These are phyloP conservation scores for Ditula angustiorana DNA, from an alignment of 2,888 invertebrate genomes.

Conservation along the genomic window DNA sequence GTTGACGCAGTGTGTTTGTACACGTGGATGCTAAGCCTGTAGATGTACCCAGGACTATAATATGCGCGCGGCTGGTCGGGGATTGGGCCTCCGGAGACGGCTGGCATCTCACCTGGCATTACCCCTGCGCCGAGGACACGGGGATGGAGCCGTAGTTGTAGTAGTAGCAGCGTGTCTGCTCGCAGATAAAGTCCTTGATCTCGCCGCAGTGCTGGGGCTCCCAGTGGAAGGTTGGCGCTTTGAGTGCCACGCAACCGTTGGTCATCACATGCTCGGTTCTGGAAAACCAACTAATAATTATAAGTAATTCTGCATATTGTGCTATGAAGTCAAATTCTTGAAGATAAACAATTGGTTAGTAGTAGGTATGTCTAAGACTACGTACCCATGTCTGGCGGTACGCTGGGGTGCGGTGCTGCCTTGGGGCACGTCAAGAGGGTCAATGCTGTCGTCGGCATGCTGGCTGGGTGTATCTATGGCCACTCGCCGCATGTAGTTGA, in stretches of 20 bases:
- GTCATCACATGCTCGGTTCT: slow-evolving; percentile 85
- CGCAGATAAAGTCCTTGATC: slow-evolving; percentile 95
- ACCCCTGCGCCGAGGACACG: slow-evolving; percentile 96
- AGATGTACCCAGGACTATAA: slow-evolving; percentile 23
- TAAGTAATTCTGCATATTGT: slow-evolving; percentile 41
- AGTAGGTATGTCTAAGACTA: slow-evolving; percentile 36
- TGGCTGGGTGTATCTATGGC: slow-evolving; percentile 83
- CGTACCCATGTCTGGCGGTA: slow-evolving; percentile 90
- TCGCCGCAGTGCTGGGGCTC: slow-evolving; percentile 93
- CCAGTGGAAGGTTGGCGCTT: slow-evolving; percentile 92
- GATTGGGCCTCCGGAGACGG: slow-evolving; percentile 83
- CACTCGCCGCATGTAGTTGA: slow-evolving; percentile 90
- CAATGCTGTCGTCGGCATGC: slow-evolving; percentile 83
- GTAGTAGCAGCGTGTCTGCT: slow-evolving; percentile 95
- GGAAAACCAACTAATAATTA: slow-evolving; percentile 81
- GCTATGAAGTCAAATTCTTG: not conserved
- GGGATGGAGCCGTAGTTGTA: slow-evolving; percentile 96
- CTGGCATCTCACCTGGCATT: slow-evolving; percentile 92
- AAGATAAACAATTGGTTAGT: not conserved
- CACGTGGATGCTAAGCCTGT: slow-evolving; percentile 31
- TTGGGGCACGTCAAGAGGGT: slow-evolving; percentile 87
- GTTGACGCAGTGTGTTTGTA: slow-evolving; percentile 50
- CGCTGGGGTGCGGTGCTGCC: slow-evolving; percentile 92
- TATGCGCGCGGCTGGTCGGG: slow-evolving; percentile 78
- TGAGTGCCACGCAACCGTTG: slow-evolving; percentile 91